Conservation (phyloP, 2,888 invertebrate genomes). For the Idaea aversata region DNA sequence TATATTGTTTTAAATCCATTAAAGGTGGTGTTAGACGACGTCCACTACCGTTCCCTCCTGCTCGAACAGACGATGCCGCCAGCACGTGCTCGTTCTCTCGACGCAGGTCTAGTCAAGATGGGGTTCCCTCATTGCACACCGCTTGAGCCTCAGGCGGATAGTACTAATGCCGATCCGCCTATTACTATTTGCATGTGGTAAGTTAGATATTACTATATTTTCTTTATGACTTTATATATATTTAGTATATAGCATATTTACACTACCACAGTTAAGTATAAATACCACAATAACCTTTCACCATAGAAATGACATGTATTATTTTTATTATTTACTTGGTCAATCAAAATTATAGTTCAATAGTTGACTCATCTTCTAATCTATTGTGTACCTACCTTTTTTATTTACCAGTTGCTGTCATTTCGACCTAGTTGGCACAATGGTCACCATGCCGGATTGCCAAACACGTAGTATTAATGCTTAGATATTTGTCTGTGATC, state of each 20-base stretch:
- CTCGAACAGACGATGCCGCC: constrained; percentile 81
- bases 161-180: constrained; percentile 79
- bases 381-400: no score
- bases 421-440: no score
- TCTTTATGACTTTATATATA: constrained; percentile 1
- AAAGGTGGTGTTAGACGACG: constrained; percentile 88
- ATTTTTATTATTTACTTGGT: no score
- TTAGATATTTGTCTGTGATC: no score
- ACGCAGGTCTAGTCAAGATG: constrained; percentile 94
- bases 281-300: no score
- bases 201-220: constrained; percentile 34
- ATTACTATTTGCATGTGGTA: constrained; percentile 96
- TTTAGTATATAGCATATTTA: no score
- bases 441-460: no score
- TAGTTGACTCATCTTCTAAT: no score
- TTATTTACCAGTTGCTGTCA: neutral
- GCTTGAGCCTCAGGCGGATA: constrained; percentile 74
- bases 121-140: constrained; percentile 93
- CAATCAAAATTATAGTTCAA: no score
- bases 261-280: no score
- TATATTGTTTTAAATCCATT: neutral
- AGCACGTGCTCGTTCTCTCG: constrained; percentile 81
- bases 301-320: no score
- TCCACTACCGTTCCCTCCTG: constrained; percentile 83
- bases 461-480: no score